Evolutionary conservation across 2,888 invertebrate species (phyloP).

Genomic region (Cheilosia grossa): DNA sequence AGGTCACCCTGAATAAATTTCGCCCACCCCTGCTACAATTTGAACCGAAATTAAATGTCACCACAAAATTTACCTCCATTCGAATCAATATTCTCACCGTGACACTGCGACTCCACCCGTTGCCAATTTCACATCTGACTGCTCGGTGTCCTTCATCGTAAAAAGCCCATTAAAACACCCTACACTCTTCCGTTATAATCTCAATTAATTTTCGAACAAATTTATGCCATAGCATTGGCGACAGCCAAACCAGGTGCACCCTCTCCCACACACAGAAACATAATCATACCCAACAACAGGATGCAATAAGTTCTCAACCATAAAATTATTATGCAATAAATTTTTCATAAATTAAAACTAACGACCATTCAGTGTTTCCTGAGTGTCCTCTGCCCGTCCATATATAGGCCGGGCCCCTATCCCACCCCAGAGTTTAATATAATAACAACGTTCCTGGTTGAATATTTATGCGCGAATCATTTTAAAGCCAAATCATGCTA

Average conservation of each 20-base stretch:
- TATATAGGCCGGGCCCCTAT: not conserved
- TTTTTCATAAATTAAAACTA: constrained; percentile 75
- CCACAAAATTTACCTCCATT: constrained; percentile 46
- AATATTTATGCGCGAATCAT: constrained; percentile 70
- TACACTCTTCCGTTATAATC: constrained; percentile 55
- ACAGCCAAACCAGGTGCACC: constrained; percentile 62
- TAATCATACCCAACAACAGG: constrained; percentile 24
- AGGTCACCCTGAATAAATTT: constrained; percentile 34
- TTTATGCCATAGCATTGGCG: constrained; percentile 54
- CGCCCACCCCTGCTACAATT: constrained; percentile 36
- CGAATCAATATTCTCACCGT: constrained; percentile 22
- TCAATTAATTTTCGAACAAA: constrained; percentile 73
- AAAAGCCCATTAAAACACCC: constrained; percentile 58
- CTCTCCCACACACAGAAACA: constrained; percentile 56
- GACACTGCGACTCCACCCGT: constrained; percentile 11
- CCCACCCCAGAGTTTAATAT: constrained; percentile 27
- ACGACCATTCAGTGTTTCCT: constrained; percentile 72
- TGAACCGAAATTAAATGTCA: constrained; percentile 65
- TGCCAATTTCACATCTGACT: constrained; percentile 60
- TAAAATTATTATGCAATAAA: constrained; percentile 74
- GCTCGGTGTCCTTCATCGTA: not conserved
- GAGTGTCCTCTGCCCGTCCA: constrained; percentile 18
- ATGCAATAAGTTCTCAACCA: constrained; percentile 66
- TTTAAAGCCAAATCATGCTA: constrained; percentile 72
- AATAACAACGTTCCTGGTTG: constrained; percentile 51